phyloP scores from a whole-genome alignment of 2,797 vertebrate species.

The Thripadectes ignobilis region DNA sequence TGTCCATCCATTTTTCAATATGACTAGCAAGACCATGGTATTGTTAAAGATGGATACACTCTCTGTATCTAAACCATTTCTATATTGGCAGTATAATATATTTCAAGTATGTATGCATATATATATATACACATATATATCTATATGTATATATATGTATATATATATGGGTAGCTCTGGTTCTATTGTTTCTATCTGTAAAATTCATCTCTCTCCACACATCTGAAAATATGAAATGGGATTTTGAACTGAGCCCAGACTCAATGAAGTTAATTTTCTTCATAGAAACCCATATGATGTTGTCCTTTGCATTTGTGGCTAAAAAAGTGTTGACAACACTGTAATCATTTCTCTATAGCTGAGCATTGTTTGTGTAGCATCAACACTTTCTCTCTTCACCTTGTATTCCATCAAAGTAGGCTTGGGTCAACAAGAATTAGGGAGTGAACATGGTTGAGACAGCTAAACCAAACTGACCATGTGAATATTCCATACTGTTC shows the following conservation, averaged over 20 bases:
- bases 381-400: background rate
- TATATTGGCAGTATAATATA: background rate
- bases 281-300: fast-evolving
- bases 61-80: background rate
- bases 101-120: fast-evolving
- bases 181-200: background rate
- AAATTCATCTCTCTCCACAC: background rate
- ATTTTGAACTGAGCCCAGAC: background rate
- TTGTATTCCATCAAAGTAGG: background rate
- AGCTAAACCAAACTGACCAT: background rate
- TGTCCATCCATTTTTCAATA: background rate
- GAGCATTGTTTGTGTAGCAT: background rate
- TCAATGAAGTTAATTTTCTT: background rate
- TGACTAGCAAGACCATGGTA: background rate
- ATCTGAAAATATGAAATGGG: background rate
- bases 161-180: background rate
- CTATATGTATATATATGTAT: no score
- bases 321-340: no score
- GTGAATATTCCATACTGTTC: background rate
- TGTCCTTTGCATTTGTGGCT: background rate
- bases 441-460: background rate
- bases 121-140: no score
- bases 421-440: background rate
- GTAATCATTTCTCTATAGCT: background rate
- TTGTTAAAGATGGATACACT: background rate